phyloP scores from a whole-genome alignment of 2,888 invertebrate species.

The Drepana falcataria region DNA sequence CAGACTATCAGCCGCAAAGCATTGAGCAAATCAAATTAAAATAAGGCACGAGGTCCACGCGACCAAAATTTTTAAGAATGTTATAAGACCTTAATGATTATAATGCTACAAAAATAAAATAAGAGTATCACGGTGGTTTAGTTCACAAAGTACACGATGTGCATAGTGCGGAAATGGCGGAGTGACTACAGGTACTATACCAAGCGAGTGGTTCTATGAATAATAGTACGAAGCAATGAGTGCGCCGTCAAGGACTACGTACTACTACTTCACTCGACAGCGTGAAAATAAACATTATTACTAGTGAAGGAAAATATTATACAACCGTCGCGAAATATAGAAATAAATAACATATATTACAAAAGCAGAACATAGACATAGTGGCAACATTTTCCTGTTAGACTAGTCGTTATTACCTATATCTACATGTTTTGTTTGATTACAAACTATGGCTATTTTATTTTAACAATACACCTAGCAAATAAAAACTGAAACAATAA shows the following conservation, averaged over 20 bases:
- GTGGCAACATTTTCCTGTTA: conserved; percentile 74
- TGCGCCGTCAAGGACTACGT: conserved; percentile 4
- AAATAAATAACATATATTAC: conserved; percentile 75
- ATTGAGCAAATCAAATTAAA: conserved; percentile 66
- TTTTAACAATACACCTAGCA: conserved; percentile 41
- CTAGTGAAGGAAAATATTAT: conserved; percentile 53
- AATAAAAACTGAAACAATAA: conserved; percentile 35
- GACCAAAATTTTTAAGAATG: conserved; percentile 46
- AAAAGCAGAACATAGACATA: conserved; percentile 71
- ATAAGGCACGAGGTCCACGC: conserved; percentile 65
- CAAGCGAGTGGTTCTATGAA: neutral
- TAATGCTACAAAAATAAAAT: conserved; percentile 27
- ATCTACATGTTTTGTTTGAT: conserved; percentile 54
- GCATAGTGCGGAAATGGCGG: conserved; percentile 1
- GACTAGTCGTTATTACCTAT: conserved; percentile 74
- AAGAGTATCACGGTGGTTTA: conserved; percentile 42
- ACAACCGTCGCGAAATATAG: conserved; percentile 64
- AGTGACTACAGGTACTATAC: neutral
- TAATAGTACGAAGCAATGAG: neutral
- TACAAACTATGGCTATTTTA: conserved; percentile 40
- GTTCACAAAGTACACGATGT: conserved; percentile 27
- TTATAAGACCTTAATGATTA: conserved; percentile 14
- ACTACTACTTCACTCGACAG: conserved; percentile 46
- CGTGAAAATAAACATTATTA: conserved; percentile 47
- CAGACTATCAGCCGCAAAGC: conserved; percentile 60